These are phyloP conservation scores for Progne subis DNA, from an alignment of 2,113 vertebrate genomes.

Conservation along the genomic window DNA sequence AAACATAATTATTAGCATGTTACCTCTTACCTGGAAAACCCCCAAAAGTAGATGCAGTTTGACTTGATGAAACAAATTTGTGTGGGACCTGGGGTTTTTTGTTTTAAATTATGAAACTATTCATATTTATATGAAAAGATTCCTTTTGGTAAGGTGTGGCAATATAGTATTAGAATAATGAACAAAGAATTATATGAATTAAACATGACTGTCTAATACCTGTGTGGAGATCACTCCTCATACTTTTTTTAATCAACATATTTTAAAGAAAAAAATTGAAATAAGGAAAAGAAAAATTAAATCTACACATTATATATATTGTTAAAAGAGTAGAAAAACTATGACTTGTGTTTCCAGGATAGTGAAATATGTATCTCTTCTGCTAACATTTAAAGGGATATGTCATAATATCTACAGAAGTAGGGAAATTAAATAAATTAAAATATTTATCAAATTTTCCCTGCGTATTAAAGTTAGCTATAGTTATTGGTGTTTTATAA, in stretches of 20 bases:
- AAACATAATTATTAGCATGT: background rate
- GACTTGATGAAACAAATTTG: background rate
- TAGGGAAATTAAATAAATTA: background rate
- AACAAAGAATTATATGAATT: background rate
- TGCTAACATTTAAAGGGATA: background rate
- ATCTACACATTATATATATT: background rate
- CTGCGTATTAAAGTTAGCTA: background rate
- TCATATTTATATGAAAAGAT: background rate
- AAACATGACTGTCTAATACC: background rate
- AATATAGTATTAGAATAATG: background rate
- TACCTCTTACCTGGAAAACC: background rate
- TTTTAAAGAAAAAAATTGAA: background rate
- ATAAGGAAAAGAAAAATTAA: background rate
- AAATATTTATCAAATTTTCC: background rate
- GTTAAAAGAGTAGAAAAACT: background rate
- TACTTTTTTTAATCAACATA: background rate
- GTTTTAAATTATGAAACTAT: background rate
- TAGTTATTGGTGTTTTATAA: background rate
- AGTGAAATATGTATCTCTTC: background rate
- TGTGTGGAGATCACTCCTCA: background rate
- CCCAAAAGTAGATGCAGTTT: background rate
- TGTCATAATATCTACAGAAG: background rate
- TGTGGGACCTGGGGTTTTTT: background rate
- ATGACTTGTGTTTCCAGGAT: background rate
- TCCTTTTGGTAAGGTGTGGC: background rate